Evolutionary conservation across 2,113 vertebrate species (phyloP).

Genomic region (Anarrhichthys ocellatus): DNA sequence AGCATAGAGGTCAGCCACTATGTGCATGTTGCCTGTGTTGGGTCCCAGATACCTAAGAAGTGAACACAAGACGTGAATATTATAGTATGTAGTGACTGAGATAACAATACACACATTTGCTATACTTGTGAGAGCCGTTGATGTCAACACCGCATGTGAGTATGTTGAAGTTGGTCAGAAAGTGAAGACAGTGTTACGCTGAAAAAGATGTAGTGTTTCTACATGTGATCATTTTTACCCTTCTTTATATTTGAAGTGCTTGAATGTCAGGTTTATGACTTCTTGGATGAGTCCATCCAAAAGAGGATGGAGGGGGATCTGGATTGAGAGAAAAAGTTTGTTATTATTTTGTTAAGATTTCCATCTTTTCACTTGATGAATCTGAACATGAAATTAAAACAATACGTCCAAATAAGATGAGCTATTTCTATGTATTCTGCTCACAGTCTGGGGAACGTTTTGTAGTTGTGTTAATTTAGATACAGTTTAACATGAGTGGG

Average conservation of each 20-base stretch:
- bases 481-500: background rate
- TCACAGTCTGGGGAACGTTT: background rate
- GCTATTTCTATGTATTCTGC: background rate
- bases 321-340: constrained; percentile 53
- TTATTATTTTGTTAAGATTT: background rate
- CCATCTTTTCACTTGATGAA: background rate
- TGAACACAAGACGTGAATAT: constrained; percentile 25
- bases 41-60: constrained; percentile 93
- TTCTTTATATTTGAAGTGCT: constrained; percentile 99
- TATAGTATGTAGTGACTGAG: background rate
- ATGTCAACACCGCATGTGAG: background rate
- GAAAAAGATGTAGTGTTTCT: background rate
- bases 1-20: constrained; percentile 97
- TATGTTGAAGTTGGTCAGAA: background rate
- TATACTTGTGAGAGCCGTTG: background rate
- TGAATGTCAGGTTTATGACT: constrained; percentile 97
- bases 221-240: constrained; percentile 83
- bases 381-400: background rate
- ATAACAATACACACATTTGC: background rate
- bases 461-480: background rate
- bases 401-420: background rate
- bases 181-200: background rate
- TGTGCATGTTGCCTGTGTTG: constrained; percentile 99
- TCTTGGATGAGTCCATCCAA: constrained; percentile 97
- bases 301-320: constrained; percentile 98